phyloP scores from a whole-genome alignment of 2,797 vertebrate species.

The Tympanoctomys barrerae region DNA sequence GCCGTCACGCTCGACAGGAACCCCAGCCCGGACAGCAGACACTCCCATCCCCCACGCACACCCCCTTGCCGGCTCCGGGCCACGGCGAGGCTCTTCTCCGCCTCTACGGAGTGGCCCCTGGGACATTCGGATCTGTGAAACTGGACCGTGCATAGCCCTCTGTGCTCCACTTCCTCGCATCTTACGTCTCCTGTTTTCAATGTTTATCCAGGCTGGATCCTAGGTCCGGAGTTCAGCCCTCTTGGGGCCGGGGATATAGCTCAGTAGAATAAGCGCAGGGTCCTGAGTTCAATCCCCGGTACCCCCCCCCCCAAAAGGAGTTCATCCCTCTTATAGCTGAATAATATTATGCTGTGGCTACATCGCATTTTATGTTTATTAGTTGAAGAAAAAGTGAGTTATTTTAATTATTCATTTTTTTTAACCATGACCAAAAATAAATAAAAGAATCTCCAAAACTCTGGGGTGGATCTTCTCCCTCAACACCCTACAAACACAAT shows the following conservation, averaged over 20 bases:
- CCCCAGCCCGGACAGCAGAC: not conserved
- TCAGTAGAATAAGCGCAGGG: too few relatives aligned
- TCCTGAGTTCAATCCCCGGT: too few relatives aligned
- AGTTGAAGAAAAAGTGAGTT: not conserved
- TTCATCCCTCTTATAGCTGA: not conserved
- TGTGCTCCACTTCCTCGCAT: not conserved
- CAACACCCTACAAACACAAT: not conserved
- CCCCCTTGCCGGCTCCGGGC: not conserved
- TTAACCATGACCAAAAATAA: not conserved
- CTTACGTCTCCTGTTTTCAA: not conserved
- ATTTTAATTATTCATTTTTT: not conserved
- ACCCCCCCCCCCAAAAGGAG: too few relatives aligned
- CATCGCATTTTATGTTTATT: not conserved
- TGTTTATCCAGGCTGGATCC: not conserved
- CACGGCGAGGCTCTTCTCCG: not conserved
- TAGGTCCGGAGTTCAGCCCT: not conserved
- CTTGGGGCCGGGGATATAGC: not conserved
- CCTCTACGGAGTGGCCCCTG: too few relatives aligned
- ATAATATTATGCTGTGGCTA: not conserved
- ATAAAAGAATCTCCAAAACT: not conserved
- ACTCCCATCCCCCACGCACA: not conserved
- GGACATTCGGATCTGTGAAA: not conserved
- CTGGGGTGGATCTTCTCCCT: not conserved
- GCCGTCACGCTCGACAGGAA: not conserved
- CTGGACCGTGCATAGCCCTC: accelerated